These are phyloP conservation scores for Napeogenes sylphis DNA, from an alignment of 2,888 invertebrate species.

Conservation along the genomic window DNA sequence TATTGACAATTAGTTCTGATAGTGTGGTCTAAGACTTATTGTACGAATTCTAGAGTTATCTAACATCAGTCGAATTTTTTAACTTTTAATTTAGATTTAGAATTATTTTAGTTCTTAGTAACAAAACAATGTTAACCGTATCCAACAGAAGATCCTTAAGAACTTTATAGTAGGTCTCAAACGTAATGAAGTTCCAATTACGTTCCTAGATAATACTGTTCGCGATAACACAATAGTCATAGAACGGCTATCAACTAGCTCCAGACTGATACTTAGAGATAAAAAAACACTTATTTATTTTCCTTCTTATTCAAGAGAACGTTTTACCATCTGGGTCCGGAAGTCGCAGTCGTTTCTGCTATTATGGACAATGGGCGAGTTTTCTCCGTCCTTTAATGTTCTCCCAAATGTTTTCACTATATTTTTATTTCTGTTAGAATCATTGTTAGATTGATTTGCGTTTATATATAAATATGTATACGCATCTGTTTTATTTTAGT, in stretches of 20 bases:
- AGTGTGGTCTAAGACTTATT: too few species aligned
- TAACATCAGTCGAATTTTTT: too few species aligned
- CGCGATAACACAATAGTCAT: not conserved
- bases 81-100: too few species aligned
- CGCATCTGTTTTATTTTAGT: not conserved
- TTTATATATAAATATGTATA: not conserved
- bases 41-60: too few species aligned
- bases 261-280: not conserved
- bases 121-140: too few species aligned
- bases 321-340: conserved; percentile 13
- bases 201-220: not conserved
- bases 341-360: conserved; percentile 18
- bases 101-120: too few species aligned
- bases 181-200: too few species aligned
- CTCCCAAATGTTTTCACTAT: not conserved
- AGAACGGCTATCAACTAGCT: not conserved
- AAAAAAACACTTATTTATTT: conserved; percentile 3
- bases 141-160: too few species aligned
- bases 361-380: conserved; percentile 13
- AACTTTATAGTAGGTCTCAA: too few species aligned
- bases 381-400: conserved; percentile 9
- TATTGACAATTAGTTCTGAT: too few species aligned
- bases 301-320: conserved; percentile 3
- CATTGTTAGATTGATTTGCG: not conserved
- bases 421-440: conserved; percentile 1